Percentiles rank a stretch among this genome's conserved stretches.
These are phyloP conservation scores for Griposia aprilina DNA, from an alignment of 2,888 invertebrate species.

Conservation along the genomic window DNA sequence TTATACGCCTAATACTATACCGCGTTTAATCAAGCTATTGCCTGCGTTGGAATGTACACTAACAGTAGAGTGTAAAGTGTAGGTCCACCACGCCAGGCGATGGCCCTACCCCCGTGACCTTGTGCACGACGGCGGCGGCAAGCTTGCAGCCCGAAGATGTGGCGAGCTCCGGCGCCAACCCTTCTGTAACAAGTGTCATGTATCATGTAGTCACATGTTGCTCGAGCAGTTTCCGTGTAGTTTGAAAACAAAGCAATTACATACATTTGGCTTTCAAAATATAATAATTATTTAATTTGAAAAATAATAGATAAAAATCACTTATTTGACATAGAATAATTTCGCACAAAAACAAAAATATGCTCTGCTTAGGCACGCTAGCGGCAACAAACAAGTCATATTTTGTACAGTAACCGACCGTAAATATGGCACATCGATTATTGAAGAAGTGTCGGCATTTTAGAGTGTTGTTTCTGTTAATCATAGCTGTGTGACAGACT, in stretches of 20 bases:
- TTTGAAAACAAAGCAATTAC: neutral
- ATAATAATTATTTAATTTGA: too few species aligned
- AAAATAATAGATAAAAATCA: neutral
- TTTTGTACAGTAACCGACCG: neutral
- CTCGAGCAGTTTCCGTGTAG: neutral
- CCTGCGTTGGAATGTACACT: slow-evolving; percentile 77
- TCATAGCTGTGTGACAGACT: neutral
- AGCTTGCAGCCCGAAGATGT: slow-evolving; percentile 59
- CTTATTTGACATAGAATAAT: neutral
- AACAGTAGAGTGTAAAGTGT: slow-evolving; percentile 57
- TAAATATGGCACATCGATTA: neutral
- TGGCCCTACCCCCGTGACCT: slow-evolving; percentile 28
- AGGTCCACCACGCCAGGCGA: slow-evolving; percentile 42
- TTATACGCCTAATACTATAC: slow-evolving; percentile 55
- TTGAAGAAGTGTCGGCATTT: neutral
- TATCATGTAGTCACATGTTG: slow-evolving; percentile 9
- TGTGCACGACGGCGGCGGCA: slow-evolving; percentile 66
- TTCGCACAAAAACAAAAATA: slow-evolving; percentile 1
- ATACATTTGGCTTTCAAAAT: neutral
- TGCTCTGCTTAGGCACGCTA: neutral
- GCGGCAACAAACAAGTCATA: neutral
- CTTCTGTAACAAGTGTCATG: slow-evolving; percentile 66
- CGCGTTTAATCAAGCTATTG: slow-evolving; percentile 41
- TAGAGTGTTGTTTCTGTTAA: neutral
- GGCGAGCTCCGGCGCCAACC: slow-evolving; percentile 45